Evolutionary conservation across 2,888 invertebrate species (phyloP).

Genomic region (Melikaiella ostensackeni): DNA sequence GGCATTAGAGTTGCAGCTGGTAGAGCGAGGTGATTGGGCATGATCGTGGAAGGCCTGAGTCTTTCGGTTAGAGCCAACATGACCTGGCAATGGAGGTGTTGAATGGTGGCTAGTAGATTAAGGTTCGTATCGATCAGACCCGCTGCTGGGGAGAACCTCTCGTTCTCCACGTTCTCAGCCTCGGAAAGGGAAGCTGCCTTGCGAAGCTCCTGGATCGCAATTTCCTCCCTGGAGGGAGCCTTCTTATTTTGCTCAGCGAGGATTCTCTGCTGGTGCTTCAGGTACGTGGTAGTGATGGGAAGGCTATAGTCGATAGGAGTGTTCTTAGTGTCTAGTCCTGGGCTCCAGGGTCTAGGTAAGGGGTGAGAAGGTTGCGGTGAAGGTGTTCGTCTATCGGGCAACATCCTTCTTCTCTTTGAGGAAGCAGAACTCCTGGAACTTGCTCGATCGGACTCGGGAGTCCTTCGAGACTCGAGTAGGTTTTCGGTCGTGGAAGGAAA

Average conservation of each 20-base stretch:
- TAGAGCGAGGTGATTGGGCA: conserved; percentile 66
- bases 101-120: conserved; percentile 74
- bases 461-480: conserved; percentile 76
- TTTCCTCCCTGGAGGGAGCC: conserved; percentile 67
- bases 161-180: conserved; percentile 47
- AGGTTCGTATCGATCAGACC: conserved; percentile 75
- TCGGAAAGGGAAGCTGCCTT: conserved; percentile 42
- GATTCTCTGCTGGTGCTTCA: conserved; percentile 89
- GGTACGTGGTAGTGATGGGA: conserved; percentile 93
- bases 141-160: conserved; percentile 71
- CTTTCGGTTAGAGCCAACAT: conserved; percentile 75
- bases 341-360: conserved; percentile 72
- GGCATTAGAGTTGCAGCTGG: conserved; percentile 59
- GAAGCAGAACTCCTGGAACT: conserved; percentile 72
- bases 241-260: conserved; percentile 80
- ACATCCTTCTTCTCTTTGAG: conserved; percentile 71
- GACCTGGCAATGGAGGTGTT: conserved; percentile 75
- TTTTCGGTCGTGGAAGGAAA: conserved; percentile 53
- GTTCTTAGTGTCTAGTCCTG: conserved; percentile 70
- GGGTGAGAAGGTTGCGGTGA: conserved; percentile 70
- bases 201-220: conserved; percentile 79
- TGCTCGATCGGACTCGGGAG: conserved; percentile 79
- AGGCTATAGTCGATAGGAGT: conserved; percentile 87
- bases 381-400: conserved; percentile 73
- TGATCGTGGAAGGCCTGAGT: conserved; percentile 68